Evolutionary conservation across 2,797 vertebrate genomes (phyloP), one percentile per base, ranked within the genome.

Genomic region (Sebastes variabilis): DNA sequence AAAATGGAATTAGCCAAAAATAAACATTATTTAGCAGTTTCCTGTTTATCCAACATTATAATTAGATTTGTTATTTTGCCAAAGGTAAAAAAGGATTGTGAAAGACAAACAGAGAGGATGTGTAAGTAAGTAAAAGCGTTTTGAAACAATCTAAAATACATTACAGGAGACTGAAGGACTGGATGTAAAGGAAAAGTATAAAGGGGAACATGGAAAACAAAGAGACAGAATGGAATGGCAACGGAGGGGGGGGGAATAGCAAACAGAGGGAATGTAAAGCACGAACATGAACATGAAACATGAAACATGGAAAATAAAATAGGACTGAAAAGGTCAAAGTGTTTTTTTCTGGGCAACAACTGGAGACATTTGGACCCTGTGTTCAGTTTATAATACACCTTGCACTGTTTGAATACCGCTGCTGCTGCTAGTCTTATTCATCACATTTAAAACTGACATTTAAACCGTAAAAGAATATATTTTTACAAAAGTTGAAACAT

Each of bases 241-340:
- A 24, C 6, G 12, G 12, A 52, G 11, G 14, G 1, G 11, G 14
- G 1, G 42, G 20, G 20, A 71, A 66, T 22, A 30, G 8, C 60
- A 38, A 62, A 13, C 8, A 38, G 16, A 49, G 32, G 22, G 36
- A 56, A 64, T 59, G 16, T 52, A 58, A 65, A 49, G 22, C 22
- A 52, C 29, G 34, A 24, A 4, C 13, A 6, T 18, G 10, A 38
- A 59, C 18, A 6, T 13, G 10, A 38, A 59, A 42, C 18, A 62
- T 75, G 22, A 52, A 59, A 32, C 18, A 62, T 75, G 22, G 52
- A 27, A 72, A 72, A 79, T 73, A 20, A 67, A 76, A 69, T 32
- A 11, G 38, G 38, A 55, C 1, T 46, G 27, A 70, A 70, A 77
- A 81, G 65, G 74, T 81, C 60, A 56, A 56, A 25, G 8, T 73